phyloP scores from a whole-genome alignment of 2,888 invertebrate species.

The Dynastes grantii region DNA sequence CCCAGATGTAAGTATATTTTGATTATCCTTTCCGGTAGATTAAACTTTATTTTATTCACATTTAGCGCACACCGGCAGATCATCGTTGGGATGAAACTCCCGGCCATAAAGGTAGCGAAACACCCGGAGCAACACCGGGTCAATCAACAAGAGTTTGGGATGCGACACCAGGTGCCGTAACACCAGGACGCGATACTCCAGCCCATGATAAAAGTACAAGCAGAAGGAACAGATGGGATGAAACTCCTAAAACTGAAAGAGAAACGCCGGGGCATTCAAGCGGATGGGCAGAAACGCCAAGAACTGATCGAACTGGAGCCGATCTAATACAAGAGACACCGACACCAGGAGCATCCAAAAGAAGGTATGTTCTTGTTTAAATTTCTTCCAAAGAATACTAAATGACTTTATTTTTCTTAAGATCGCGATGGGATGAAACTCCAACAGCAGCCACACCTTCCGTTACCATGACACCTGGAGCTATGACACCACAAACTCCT shows the following conservation, averaged over 20 bases:
- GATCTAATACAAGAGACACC: constrained; percentile 86
- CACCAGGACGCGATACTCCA: constrained; percentile 88
- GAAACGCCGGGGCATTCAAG: constrained; percentile 94
- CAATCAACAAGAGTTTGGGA: constrained; percentile 95
- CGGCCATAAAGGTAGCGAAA: constrained; percentile 85
- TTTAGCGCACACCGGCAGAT: constrained; percentile 82
- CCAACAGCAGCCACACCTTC: constrained; percentile 81
- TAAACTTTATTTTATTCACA: constrained; percentile 7
- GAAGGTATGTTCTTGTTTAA: constrained; percentile 73
- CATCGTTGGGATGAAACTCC: constrained; percentile 97
- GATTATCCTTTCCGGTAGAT: not conserved
- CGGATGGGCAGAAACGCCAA: constrained; percentile 99
- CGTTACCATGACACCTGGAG: constrained; percentile 73
- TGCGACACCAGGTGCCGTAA: constrained; percentile 94
- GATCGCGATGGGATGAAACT: constrained; percentile 98
- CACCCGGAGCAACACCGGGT: constrained; percentile 94
- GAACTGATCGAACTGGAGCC: constrained; percentile 88
- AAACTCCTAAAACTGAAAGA: constrained; percentile 97
- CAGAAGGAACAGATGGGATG: constrained; percentile 98
- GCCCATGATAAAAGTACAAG: constrained; percentile 76
- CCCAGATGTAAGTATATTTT: constrained; percentile 77
- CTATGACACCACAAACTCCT: constrained; percentile 78
- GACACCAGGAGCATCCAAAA: constrained; percentile 94
- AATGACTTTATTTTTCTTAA: constrained; percentile 29
- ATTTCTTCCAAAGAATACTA: not conserved